phyloP scores from a whole-genome alignment of 2,113 vertebrate species.

The Dromaius novaehollandiae region DNA sequence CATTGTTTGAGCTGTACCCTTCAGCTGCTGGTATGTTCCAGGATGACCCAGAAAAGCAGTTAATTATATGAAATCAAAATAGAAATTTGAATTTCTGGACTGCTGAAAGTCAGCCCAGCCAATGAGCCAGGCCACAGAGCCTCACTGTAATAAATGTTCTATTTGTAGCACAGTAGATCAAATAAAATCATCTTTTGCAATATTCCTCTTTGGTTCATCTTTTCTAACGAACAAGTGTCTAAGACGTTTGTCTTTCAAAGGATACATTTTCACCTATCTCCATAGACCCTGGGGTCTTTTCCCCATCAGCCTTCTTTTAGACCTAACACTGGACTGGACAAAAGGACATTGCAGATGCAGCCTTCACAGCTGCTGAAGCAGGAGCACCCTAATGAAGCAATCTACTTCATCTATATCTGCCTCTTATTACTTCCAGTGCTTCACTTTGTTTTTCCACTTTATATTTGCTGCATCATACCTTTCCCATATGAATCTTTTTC shows the following conservation, averaged over 20 bases:
- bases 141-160: neutral
- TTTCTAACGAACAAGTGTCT: neutral
- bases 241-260: neutral
- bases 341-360: neutral
- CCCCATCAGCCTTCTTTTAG: neutral
- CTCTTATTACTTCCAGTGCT: neutral
- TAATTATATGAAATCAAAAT: neutral
- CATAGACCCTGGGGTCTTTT: neutral
- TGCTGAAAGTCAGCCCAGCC: accelerated
- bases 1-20: neutral
- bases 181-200: neutral
- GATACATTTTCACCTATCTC: neutral
- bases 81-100: neutral
- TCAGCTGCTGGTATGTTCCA: neutral
- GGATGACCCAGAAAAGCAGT: neutral
- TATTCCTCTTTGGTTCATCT: neutral
- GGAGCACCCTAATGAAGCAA: neutral
- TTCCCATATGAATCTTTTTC: neutral
- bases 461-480: neutral
- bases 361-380: neutral
- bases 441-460: neutral
- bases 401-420: neutral
- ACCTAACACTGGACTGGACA: neutral
- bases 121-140: neutral
- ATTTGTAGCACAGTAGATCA: neutral